Evolutionary conservation across 2,888 invertebrate species (phyloP), one percentile per base, ranked within the genome.

Genomic region (Leucozona laternaria): DNA sequence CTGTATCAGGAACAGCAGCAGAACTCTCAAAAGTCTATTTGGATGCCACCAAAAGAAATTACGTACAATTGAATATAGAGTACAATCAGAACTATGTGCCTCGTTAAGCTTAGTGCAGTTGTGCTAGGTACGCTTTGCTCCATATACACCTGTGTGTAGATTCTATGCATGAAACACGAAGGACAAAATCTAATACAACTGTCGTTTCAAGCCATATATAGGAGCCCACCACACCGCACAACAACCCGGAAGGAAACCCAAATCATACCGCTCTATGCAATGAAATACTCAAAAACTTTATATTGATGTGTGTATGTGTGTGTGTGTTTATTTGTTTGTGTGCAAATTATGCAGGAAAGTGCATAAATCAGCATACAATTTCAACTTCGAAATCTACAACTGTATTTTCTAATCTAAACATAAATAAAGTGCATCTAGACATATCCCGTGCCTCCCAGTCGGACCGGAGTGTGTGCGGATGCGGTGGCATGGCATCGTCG

Each of bases 281-380:
- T 64, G 64, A 76, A 70, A 72, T 66, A 66, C 66, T 68, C 72
- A 55, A 79, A 78, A 73, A 73, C 71, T 68, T 79, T 60, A 79
- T 53, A 73, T 60, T 66, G 53, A 73, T 48, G 53, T 55, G 28
- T n/a, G 37, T 25, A 31, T 43, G 22, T 37, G 31, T 17, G n/a
- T n/a, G n/a, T n/a, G 55, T 45, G 28, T 37, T 28, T 22, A n/a
- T n/a, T 13, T 20, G 53, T 45, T 13, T 45, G 53, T 70, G 15
- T 37, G 22, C 20, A 72, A 22, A 76, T 87, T 28, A 76, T 70
- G 64, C 64, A 66, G 71, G 64, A 87, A 79, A 60, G 70, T 88
- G 88, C 86, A 88, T 88, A 88, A 88, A 88, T 88, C 86, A 88
- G 88, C 88, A 88, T 88, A 86, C 70, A 83, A 88, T 88, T 88